Base-by-base conservation (phyloP, 2,797 vertebrate genomes). In the Momotus momota region DNA sequence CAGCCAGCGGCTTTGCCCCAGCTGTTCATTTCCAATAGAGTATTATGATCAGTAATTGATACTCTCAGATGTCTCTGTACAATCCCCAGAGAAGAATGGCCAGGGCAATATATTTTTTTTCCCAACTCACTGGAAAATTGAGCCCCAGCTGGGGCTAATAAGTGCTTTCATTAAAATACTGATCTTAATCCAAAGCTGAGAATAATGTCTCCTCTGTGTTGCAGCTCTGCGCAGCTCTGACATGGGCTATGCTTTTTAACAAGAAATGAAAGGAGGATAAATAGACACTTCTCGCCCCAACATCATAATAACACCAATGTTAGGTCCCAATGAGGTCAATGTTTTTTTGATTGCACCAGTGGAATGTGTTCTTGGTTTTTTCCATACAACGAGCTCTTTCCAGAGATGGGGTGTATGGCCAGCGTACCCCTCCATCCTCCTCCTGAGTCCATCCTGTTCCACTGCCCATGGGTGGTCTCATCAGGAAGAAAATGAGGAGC, bases 171-270 rank as follows among this genome's bases (percentile, higher is more conserved):
- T 96, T 95, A 97, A 95, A 95, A 96, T 86, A 69, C 94, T 94
- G 97, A 96, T 93, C 83, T 94, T 96, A 95, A 82, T 96, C 98
- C 97, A 97, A 95, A 81, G 35, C 86, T 74, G 94, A 41, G 80
- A 97, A 98, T 97, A 98, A 98, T 97, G 96, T 95, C 81, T 84
- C 78, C 94, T 98, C 96, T 98, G 97, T 98, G 89, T 90, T 67
- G 75, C 38, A 84, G 91, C 84, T 96, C 83, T 40, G 86, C 88
- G 90, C 69, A 45, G 93, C 89, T 95, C 84, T 83, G 97, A 92
- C 96, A 93, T 41, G 82, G 84, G 94, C 96, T 96, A 83, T 93
- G 94, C 97, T 97, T 97, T 97, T 97, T 89, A 98, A 97, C 93
- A 97, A 97, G 97, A 91, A 94, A 94, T 86, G 96, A 96, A 94